These are phyloP conservation scores for Hyppa rectilinea DNA, from an alignment of 2,888 invertebrate genomes.

Conservation along the genomic window DNA sequence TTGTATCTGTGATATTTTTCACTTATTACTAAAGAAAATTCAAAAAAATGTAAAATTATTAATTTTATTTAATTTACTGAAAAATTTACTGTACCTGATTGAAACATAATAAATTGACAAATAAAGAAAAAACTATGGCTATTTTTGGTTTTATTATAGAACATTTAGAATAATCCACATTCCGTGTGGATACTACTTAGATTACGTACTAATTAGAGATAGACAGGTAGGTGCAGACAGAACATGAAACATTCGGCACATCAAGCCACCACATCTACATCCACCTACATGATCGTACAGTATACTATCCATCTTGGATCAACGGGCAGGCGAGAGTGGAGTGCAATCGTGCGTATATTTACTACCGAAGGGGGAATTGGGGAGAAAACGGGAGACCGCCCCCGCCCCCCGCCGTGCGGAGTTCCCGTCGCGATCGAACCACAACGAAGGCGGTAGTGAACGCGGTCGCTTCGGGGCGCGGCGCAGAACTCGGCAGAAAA, in stretches of 20 bases:
- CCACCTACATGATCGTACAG: slow-evolving; percentile 37
- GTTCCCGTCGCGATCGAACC: slow-evolving; percentile 84
- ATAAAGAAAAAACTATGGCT: slow-evolving; percentile 82
- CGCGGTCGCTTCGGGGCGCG: slow-evolving; percentile 79
- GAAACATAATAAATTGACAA: slow-evolving; percentile 85
- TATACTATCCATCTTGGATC: slow-evolving; percentile 73
- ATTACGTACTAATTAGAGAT: too few species aligned
- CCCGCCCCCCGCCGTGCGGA: slow-evolving; percentile 68
- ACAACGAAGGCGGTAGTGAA: slow-evolving; percentile 77
- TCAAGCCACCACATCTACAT: slow-evolving; percentile 18
- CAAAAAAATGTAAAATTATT: slow-evolving; percentile 85
- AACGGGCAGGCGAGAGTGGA: slow-evolving; percentile 81
- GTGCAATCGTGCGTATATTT: slow-evolving; percentile 86
- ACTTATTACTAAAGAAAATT: slow-evolving; percentile 73
- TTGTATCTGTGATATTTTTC: slow-evolving; percentile 84
- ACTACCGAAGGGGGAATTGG: slow-evolving; percentile 82
- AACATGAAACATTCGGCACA: slow-evolving; percentile 1
- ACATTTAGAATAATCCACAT: background rate
- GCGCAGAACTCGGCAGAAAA: slow-evolving; percentile 70
- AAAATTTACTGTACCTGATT: slow-evolving; percentile 86
- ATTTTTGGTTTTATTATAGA: slow-evolving; percentile 64
- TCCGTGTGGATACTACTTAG: too few species aligned
- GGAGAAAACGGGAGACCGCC: slow-evolving; percentile 77
- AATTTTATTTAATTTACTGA: slow-evolving; percentile 75
- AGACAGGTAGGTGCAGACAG: too few species aligned